Evolutionary conservation across 2,113 vertebrate species (phyloP).

Genomic region (Laterallus jamaicensis): DNA sequence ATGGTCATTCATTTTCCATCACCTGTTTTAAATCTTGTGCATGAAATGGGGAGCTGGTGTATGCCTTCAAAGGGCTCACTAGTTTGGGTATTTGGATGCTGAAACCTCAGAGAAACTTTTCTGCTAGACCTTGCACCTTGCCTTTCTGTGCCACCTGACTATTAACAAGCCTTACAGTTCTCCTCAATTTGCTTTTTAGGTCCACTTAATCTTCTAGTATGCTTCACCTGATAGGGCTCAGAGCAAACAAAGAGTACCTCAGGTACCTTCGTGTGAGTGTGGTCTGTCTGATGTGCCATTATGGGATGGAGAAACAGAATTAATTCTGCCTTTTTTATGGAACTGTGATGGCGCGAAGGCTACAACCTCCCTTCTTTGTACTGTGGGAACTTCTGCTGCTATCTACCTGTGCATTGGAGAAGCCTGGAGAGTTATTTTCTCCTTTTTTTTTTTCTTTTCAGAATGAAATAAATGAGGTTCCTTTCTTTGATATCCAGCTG

Average conservation of each 20-base stretch:
- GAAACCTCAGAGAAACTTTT: not conserved
- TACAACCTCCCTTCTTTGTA: not conserved
- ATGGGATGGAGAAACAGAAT: not conserved
- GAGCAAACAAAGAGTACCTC: not conserved
- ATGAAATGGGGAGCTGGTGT: not conserved
- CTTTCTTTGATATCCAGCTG: conserved; percentile 93
- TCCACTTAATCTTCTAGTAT: not conserved
- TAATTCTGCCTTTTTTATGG: not conserved
- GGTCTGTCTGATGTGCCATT: not conserved
- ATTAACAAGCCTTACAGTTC: not conserved
- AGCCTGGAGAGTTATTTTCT: not conserved
- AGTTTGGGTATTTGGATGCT: not conserved
- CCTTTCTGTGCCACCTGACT: not conserved
- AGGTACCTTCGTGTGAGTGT: rapidly evolving
- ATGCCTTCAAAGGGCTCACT: not conserved
- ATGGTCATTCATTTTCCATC: not conserved
- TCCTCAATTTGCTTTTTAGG: not conserved
- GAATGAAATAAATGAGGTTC: conserved; percentile 96
- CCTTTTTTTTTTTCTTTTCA: conserved; percentile 55
- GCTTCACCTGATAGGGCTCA: not conserved
- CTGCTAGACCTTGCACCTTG: not conserved
- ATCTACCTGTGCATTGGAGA: not conserved
- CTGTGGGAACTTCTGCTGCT: not conserved
- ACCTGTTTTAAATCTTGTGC: not conserved
- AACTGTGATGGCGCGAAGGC: not conserved